A percentile compares a stretch with the other conserved stretches of the same genome.
These are phyloP conservation scores for Ganaspis brasiliensis DNA, from an alignment of 2,888 invertebrate species.

Conservation along the genomic window DNA sequence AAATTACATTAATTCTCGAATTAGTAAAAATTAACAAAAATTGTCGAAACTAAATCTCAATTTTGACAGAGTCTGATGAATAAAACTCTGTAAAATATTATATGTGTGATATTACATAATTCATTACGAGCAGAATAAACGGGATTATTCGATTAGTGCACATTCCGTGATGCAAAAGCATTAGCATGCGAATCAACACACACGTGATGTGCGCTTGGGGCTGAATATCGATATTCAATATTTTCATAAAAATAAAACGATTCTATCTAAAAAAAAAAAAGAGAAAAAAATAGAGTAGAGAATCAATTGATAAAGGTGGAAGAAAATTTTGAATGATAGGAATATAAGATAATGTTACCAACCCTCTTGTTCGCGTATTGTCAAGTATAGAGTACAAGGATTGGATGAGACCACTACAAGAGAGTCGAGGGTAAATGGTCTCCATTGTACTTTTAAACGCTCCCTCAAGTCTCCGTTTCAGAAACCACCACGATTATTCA, in stretches of 20 bases:
- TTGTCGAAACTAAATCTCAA: too few species aligned
- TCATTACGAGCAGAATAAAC: too few species aligned
- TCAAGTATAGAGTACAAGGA: conserved; percentile 52
- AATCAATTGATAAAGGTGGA: neutral
- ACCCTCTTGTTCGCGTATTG: conserved; percentile 50
- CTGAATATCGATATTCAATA: neutral
- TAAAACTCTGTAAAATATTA: too few species aligned
- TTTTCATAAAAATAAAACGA: neutral
- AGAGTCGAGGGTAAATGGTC: conserved; percentile 72
- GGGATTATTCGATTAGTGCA: too few species aligned
- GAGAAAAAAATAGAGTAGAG: neutral
- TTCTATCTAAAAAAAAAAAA: neutral
- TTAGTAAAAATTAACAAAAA: too few species aligned
- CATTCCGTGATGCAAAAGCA: too few species aligned
- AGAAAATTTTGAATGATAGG: conserved; percentile 17
- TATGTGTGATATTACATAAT: too few species aligned
- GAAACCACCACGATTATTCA: conserved; percentile 73
- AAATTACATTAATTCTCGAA: too few species aligned
- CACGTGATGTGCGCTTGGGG: too few species aligned
- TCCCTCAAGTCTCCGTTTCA: conserved; percentile 61
- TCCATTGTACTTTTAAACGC: conserved; percentile 75
- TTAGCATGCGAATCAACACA: too few species aligned
- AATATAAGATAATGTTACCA: conserved; percentile 51
- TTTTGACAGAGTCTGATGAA: too few species aligned
- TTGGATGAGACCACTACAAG: conserved; percentile 63